Percentiles rank a stretch among this genome's conserved stretches.
These are phyloP conservation scores for Pseudois nayaur DNA, from an alignment of 2,113 vertebrate species.

Conservation along the genomic window DNA sequence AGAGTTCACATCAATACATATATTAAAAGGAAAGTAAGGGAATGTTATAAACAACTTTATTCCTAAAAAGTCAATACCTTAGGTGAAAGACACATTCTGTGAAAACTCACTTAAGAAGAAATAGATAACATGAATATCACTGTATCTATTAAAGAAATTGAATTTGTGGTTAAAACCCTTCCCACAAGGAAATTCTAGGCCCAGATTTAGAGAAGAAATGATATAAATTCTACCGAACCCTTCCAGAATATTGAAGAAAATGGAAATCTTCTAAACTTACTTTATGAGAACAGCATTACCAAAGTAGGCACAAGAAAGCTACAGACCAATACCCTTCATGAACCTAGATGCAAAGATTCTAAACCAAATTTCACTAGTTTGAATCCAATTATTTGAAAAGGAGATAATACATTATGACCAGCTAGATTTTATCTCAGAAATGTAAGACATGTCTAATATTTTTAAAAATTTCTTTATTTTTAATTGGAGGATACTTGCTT, in stretches of 20 bases:
- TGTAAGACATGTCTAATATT: background rate
- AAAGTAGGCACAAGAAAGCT: background rate
- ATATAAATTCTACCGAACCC: background rate
- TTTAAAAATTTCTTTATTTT: background rate
- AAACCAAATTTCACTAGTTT: background rate
- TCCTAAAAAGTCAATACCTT: background rate
- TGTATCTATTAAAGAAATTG: background rate
- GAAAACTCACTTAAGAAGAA: background rate
- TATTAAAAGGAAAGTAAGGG: background rate
- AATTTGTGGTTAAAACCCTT: conserved; percentile 1
- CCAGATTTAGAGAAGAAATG: background rate
- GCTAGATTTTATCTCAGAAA: background rate
- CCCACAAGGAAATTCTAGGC: background rate
- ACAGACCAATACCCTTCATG: background rate
- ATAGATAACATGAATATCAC: background rate
- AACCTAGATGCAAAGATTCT: background rate
- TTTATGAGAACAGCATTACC: background rate
- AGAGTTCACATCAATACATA: background rate
- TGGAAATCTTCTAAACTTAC: background rate
- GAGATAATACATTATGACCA: background rate
- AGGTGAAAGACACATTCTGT: background rate
- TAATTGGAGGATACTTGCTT: background rate
- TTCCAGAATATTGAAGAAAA: background rate
- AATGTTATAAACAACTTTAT: background rate
- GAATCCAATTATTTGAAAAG: background rate